Conservation (phyloP, 2,113 vertebrate genomes). For the Gnathonemus longibarbis region DNA sequence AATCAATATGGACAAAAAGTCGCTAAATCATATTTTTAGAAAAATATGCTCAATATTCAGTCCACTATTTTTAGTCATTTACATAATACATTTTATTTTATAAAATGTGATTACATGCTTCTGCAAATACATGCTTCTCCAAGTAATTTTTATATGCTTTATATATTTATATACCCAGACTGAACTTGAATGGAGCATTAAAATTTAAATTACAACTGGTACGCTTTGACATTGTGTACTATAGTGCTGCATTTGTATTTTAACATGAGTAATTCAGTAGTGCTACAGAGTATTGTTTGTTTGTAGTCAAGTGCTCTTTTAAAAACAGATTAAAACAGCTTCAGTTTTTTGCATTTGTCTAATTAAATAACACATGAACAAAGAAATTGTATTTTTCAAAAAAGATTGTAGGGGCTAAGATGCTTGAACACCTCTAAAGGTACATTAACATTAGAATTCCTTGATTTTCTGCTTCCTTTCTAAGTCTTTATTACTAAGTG, state of each 20-base stretch:
- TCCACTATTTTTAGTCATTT: background rate
- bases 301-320: background rate
- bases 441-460: background rate
- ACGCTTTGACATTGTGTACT: background rate
- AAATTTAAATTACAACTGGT: background rate
- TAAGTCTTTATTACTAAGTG: constrained; percentile 35
- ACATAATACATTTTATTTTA: background rate
- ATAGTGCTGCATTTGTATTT: background rate
- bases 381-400: background rate
- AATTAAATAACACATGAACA: background rate
- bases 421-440: background rate
- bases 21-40: background rate
- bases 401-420: background rate
- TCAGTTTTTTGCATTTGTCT: background rate
- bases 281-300: background rate
- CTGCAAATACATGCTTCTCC: background rate
- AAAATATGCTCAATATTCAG: background rate
- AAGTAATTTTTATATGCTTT: background rate
- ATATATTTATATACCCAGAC: background rate
- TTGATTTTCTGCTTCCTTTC: background rate
- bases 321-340: background rate
- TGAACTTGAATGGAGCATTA: background rate
- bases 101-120: background rate
- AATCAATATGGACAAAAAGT: background rate
- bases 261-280: background rate